Evolutionary conservation across 92 coral and sea anemone species (phyloP), one percentile per base, ranked within the genome.

Genomic region (Heliopora coerulea): DNA sequence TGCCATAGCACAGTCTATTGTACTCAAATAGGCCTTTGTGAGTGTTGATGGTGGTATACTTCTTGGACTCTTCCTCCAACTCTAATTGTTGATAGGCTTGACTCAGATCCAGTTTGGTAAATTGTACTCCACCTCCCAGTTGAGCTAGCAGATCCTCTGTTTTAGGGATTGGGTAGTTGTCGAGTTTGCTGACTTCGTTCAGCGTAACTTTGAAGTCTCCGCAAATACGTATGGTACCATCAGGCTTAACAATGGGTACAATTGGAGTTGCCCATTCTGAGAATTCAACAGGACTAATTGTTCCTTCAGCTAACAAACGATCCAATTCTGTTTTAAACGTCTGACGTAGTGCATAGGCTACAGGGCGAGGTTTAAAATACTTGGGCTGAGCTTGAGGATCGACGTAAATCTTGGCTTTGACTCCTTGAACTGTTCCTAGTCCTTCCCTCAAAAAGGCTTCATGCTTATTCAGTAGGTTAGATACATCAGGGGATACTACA

Each of bases 191-290:
- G n/a, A 17, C 83, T 39, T 49, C 54, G 33, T 84, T 84, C 17
- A 84, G 68, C 33, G 62, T 84, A 34, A 60, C 75, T 64, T 85
- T 72, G 49, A 72, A 80, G 57, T 80, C 79, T 19, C 84, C 84
- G 48, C 70, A 80, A 20, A 80, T 42, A 25, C 79, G 13, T 34
- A 80, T 44, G 1, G 78, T 29, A 6, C 75, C 79, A 59, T 85
- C 78, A 6, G 65, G 42, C 56, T 85, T 80, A 18, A 74, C 49
- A 25, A 74, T 54, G 15, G 88, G 88, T 3, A 84, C 88, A 28
- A 84, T 80, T n/a, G 84, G 79, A 31, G 88, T 29, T 15, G 82
- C 89, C 85, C 82, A 84, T 74, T 84, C 85, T 60, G 82, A 82
- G 52, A 84, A 78, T 41, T 80, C 62, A 24, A 81, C 84, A 13